A percentile compares a stretch with the other conserved stretches of the same genome.
Conservation (phyloP, 2,888 invertebrate genomes). For the Byasa hedistus region DNA sequence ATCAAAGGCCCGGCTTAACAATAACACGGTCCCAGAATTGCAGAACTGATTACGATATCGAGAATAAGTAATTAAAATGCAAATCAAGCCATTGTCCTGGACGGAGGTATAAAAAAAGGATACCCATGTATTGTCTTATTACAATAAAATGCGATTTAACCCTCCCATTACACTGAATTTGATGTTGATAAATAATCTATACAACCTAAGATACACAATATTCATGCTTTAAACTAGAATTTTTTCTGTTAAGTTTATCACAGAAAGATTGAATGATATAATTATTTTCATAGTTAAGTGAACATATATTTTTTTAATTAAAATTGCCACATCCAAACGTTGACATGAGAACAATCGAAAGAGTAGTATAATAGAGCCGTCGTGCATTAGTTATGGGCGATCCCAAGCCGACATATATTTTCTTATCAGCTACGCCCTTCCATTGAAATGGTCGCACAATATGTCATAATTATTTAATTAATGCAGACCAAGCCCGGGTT, state of each 20-base stretch:
- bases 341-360: not conserved
- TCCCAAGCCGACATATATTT: slow-evolving; percentile 40
- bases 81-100: slow-evolving; percentile 53
- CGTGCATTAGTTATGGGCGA: slow-evolving; percentile 28
- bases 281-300: no score
- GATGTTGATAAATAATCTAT: slow-evolving; percentile 26
- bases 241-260: no score
- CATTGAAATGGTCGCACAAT: slow-evolving; percentile 72
- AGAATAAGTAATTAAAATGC: slow-evolving; percentile 63
- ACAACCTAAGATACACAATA: slow-evolving; percentile 1
- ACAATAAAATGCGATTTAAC: slow-evolving; percentile 33
- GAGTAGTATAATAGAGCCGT: slow-evolving; percentile 16
- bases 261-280: no score
- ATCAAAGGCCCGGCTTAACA: slow-evolving; percentile 5
- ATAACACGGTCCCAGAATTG: slow-evolving; percentile 37
- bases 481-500: slow-evolving; percentile 66
- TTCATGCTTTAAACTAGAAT: not conserved
- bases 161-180: slow-evolving; percentile 17
- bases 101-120: slow-evolving; percentile 33
- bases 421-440: slow-evolving; percentile 68
- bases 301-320: not conserved
- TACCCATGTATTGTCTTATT: slow-evolving; percentile 35
- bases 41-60: slow-evolving; percentile 54
- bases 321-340: not conserved
- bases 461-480: slow-evolving; percentile 79